A percentile compares a stretch with the other conserved stretches of the same genome.
These are phyloP conservation scores for Drosophila macrospina DNA, from an alignment of 2,888 invertebrate genomes.

Conservation along the genomic window DNA sequence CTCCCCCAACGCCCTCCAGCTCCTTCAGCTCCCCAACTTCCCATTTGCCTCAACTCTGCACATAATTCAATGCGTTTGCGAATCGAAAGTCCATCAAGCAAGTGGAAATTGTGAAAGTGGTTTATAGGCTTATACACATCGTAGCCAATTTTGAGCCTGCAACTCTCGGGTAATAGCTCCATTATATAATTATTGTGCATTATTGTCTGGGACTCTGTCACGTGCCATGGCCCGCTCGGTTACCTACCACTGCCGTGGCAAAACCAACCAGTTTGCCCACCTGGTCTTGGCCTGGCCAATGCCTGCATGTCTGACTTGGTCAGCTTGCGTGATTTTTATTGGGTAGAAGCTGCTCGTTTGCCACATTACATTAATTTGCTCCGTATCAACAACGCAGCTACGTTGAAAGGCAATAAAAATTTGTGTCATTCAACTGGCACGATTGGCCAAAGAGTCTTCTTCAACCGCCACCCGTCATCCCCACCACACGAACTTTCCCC, in stretches of 20 bases:
- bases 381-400: constrained; percentile 43
- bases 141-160: constrained; percentile 59
- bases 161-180: constrained; percentile 65
- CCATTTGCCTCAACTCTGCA: constrained; percentile 8
- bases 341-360: constrained; percentile 49
- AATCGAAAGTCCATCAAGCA: constrained; percentile 71
- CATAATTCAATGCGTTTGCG: constrained; percentile 54
- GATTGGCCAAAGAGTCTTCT: constrained; percentile 6
- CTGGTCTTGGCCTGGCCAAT: constrained; percentile 1
- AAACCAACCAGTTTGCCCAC: constrained; percentile 9
- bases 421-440: constrained; percentile 76
- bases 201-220: constrained; percentile 60
- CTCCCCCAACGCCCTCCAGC: no score
- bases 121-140: constrained; percentile 54
- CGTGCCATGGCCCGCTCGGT: constrained; percentile 28
- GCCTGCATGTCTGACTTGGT: constrained; percentile 28
- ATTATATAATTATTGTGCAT: constrained; percentile 79
- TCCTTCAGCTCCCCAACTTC: no score
- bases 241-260: constrained; percentile 6
- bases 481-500: no score
- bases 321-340: constrained; percentile 49
- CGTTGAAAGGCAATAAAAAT: constrained; percentile 77
- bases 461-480: neutral
- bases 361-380: constrained; percentile 63
- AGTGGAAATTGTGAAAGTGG: constrained; percentile 64